A percentile compares a stretch with the other conserved stretches of the same genome.
phyloP scores from a whole-genome alignment of 2,888 invertebrate genomes.

The Julus scanicus region DNA sequence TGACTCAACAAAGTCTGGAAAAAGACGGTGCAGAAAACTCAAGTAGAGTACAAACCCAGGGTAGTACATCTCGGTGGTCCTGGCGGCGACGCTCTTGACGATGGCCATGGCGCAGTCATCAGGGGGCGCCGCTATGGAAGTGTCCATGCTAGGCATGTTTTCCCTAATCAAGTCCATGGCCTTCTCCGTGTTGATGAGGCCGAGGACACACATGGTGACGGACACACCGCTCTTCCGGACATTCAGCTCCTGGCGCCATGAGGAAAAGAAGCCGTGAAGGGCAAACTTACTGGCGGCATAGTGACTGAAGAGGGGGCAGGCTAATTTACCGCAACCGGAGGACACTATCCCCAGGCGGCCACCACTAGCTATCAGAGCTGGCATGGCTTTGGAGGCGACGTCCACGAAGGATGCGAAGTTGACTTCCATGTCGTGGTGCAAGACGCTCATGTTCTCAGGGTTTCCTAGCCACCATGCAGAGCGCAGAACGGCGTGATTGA shows the following conservation, averaged over 20 bases:
- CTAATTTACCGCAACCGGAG: background rate
- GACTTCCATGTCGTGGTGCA: conserved; percentile 27
- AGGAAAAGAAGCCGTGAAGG: conserved; percentile 34
- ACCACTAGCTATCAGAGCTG: background rate
- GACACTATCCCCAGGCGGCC: conserved; percentile 37
- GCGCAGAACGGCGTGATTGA: conserved; percentile 44
- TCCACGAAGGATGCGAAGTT: conserved; percentile 48
- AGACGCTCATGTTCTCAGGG: conserved; percentile 7
- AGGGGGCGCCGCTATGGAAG: background rate
- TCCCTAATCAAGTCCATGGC: background rate
- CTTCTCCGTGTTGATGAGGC: conserved; percentile 41
- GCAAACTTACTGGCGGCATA: conserved; percentile 44
- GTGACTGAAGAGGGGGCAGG: background rate
- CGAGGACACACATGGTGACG: conserved; percentile 43
- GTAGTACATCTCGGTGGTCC: background rate
- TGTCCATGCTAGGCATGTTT: background rate
- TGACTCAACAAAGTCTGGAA: background rate
- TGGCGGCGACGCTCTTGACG: background rate
- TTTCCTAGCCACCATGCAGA: conserved; percentile 6
- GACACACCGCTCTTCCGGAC: background rate
- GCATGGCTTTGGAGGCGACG: background rate
- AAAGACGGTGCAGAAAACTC: background rate
- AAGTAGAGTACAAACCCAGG: background rate
- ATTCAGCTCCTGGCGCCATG: conserved; percentile 5
- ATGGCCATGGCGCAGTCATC: conserved; percentile 43